Base-by-base conservation (phyloP, 2,113 vertebrate genomes). In the Gorsachius goisagi region DNA sequence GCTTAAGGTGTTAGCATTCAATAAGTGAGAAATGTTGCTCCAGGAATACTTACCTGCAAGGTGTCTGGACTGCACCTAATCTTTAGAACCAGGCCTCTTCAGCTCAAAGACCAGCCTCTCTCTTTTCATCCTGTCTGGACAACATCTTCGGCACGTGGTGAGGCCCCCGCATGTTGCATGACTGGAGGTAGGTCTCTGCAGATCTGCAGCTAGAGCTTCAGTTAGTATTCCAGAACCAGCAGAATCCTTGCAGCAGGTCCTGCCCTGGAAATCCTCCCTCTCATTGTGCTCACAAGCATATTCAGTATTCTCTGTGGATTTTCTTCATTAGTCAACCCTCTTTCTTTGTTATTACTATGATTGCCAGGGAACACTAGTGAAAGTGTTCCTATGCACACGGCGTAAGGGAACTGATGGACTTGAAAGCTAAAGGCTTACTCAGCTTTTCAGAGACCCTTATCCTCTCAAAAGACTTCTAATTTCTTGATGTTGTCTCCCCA, bases 91-190 rank as follows among this genome's bases (percentile, higher is more conserved):
- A 89, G 59, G 1, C 21, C 6, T 67, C 28, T 50, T 80, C 66
- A 82, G 15, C 68, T 74, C 22, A 41, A 60, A 79, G 23, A 69
- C 13, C 18, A 69, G 15, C 14, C 26, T 85, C 18, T 72, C 44
- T 77, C 35, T 80, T 27, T 56, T 62, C 64, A 33, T n/a, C 32
- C n/a, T 37, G 3, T 52, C 23, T 56, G 64, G 7, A 44, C 30
- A 64, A 5, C 33, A 30, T 55, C 63, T 88, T 85, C 44, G 37
- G 39, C 50, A 53, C 22, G 33, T 52, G n/a, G 4, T 44, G 56
- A 75, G 44, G n/a, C 13, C 41, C n/a, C 24, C 0, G 0, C 24
- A 4, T 21, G 14, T 33, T 85, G 9, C 20, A 7, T 10, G 15
- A 16, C 12, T 5, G 2, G 35, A 71, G 39, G 12, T 10, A 21